Evolutionary conservation across 1,140 invertebrate genomes (phyloP), one percentile per base, ranked within the genome.

Genomic region (Chionoecetes opilio): DNA sequence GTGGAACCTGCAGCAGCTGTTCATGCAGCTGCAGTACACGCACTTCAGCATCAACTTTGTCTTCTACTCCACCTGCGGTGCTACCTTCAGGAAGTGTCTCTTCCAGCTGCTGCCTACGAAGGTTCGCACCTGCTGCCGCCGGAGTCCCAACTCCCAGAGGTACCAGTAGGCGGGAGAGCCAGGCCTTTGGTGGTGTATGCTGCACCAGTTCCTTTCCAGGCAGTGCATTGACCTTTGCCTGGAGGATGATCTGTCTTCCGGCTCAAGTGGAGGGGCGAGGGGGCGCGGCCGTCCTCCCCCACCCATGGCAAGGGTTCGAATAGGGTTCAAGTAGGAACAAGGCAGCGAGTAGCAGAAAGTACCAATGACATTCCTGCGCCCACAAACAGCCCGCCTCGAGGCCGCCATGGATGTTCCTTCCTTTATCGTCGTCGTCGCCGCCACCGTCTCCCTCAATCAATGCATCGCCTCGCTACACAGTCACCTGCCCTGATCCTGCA

Each of bases 11-110:
- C 97, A 98, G 84, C 97, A 98, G 94, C 97, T 97, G 91, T 97
- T 97, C 93, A 98, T 98, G 97, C 96, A 97, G 2, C 97, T 97
- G 0, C 97, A 97, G 95, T 98, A 98, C 96, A 98, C 97, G 5
- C 97, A 98, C 96, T 98, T 98, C 96, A 97, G 97, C 96, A 97
- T 98, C 94, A 98, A 98, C 96, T 98, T 98, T 96, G 96, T 97
- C 3, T 96, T 98, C 5, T 98, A 98, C 96, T 97, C 97, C 0
- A 97, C 97, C 97, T 97, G 97, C 95, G 97, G 97, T 0, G 97
- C 97, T 82, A 97, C 97, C 8, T 98, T 98, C 96, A 97, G 97
- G 32, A 97, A 97, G 35, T 97, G 97, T 96, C 96, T 98, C 26
- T 97, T 97, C 93, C 97, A 97, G 96, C 96, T 97, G 29, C 88